Evolutionary conservation across 2,113 vertebrate species (phyloP), one percentile per base, ranked within the genome.

Genomic region (Polypterus senegalus): DNA sequence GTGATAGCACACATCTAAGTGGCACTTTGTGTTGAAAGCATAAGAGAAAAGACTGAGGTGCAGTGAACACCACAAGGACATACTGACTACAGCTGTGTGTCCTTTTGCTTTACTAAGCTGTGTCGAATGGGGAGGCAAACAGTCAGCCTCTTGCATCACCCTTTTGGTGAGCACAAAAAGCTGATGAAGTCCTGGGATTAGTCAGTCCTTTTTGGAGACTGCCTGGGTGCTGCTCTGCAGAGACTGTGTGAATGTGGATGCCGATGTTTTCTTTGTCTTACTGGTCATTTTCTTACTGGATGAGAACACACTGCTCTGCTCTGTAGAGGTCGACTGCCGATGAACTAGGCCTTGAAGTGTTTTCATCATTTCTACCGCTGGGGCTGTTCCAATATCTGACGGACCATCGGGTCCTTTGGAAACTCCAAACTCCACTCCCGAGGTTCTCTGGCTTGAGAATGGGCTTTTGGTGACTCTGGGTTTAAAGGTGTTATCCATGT

Each of bases 151-250:
- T 27, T 27, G 27, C 27, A 27, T 54, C 47, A 54, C 10, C 3
- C 7, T 3, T 54, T 7, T 11, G 46, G 45, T 7, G 51, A 11
- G 5, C 56, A 57, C 4, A 45, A 9, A 45, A 43, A 57, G 43
- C 1, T 7, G 9, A 45, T 45, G 7, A 7, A 3, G 3, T 52
- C 10, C 7, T 52, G 51, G 10, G 10, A 10, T 8, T 6, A 3
- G 65, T 86, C 77, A 86, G 72, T 85, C 82, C 67, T 84, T 84
- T 71, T 86, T 87, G 70, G 27, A 8, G 4, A n/a, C 47, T 11
- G 46, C 46, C 10, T 84, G 74, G 61, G 74, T 57, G 56, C 71
- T 74, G 69, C n/a, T 5, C 4, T 78, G 78, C 66, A 78, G 78
- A 3, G 76, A 59, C 3, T 80, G 79, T 63, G 69, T 58, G 62